phyloP scores from a whole-genome alignment of 2,888 invertebrate species.

The Amblyjoppa fuscipennis region DNA sequence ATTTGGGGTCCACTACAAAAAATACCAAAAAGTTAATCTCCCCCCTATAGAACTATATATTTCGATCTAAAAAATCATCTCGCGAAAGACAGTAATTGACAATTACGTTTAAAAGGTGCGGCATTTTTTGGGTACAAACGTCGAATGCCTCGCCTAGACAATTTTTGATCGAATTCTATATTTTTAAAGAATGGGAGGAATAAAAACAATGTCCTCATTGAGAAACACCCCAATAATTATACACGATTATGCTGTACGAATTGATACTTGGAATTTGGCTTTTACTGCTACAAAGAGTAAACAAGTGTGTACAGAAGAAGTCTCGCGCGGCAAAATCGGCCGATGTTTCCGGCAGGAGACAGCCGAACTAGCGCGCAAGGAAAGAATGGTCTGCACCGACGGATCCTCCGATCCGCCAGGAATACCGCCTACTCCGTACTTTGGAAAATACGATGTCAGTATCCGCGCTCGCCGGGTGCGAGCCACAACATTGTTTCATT shows the following conservation, averaged over 20 bases:
- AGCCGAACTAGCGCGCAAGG: background rate
- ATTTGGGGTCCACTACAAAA: too few species aligned
- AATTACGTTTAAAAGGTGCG: too few species aligned
- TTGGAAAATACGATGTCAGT: slow-evolving; percentile 48
- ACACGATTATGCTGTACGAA: background rate
- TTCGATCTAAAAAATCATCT: too few species aligned
- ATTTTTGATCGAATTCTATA: too few species aligned
- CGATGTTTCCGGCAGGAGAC: background rate
- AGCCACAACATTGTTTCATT: slow-evolving; percentile 50
- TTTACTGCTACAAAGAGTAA: background rate
- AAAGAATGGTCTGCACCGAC: slow-evolving; percentile 16
- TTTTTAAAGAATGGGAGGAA: too few species aligned
- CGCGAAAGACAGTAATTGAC: too few species aligned
- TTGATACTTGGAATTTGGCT: background rate
- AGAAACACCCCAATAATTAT: too few species aligned
- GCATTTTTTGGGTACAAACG: too few species aligned
- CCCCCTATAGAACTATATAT: too few species aligned
- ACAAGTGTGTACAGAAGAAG: background rate
- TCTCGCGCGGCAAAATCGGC: background rate
- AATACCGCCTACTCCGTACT: slow-evolving; percentile 11
- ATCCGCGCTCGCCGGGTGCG: slow-evolving; percentile 28
- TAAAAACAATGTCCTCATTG: too few species aligned
- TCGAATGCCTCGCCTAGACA: too few species aligned
- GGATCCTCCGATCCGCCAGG: background rate
- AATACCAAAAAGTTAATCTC: too few species aligned